phyloP scores from a whole-genome alignment of 2,888 invertebrate genomes.

The Xanthorhoe spadicearia region DNA sequence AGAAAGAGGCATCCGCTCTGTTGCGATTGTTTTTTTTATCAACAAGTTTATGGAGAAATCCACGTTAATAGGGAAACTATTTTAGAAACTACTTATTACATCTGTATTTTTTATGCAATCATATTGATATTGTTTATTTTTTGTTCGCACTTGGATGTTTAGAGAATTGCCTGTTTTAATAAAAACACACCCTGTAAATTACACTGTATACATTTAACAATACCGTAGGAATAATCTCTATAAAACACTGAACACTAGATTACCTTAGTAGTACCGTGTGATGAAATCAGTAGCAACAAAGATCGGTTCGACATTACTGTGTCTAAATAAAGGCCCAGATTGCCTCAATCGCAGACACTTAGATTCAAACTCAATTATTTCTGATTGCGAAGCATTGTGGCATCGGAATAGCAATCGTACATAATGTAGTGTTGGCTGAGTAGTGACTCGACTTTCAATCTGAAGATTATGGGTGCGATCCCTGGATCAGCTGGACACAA shows the following conservation, averaged over 20 bases:
- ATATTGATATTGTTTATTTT: too few species aligned
- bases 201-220: too few species aligned
- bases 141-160: too few species aligned
- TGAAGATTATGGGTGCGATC: neutral
- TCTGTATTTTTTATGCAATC: too few species aligned
- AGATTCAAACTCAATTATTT: slow-evolving; percentile 58
- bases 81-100: too few species aligned
- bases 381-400: slow-evolving; percentile 52
- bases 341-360: slow-evolving; percentile 55
- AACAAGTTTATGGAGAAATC: too few species aligned
- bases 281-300: slow-evolving; percentile 12
- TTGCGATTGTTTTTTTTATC: too few species aligned
- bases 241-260: neutral
- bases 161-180: too few species aligned
- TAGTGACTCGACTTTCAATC: neutral
- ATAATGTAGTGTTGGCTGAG: neutral
- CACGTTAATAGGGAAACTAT: too few species aligned
- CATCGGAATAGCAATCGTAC: slow-evolving; percentile 23
- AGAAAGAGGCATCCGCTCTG: too few species aligned
- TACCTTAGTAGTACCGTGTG: neutral
- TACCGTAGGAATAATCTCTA: neutral
- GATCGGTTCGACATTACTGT: slow-evolving; percentile 29
- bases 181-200: too few species aligned
- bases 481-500: too few species aligned
- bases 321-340: slow-evolving; percentile 48